These are phyloP conservation scores for Silurus meridionalis DNA, from an alignment of 2,113 vertebrate genomes.

Conservation along the genomic window DNA sequence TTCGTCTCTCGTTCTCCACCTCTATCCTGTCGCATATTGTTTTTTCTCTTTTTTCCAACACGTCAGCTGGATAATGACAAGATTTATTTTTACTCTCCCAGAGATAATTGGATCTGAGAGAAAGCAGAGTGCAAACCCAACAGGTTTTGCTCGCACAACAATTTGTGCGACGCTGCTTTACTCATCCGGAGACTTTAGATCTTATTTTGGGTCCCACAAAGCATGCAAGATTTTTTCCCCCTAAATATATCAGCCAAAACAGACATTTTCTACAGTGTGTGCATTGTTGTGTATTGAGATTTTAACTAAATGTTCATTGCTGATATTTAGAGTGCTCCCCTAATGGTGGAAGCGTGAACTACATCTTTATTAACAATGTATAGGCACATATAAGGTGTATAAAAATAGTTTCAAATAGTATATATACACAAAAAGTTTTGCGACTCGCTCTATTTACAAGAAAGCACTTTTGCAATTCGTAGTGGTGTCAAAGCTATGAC, in stretches of 20 bases:
- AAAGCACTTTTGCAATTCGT: too few species aligned
- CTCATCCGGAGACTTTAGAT: slow-evolving; percentile 11
- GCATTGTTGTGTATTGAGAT: slow-evolving; percentile 44
- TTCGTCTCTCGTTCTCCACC: not conserved
- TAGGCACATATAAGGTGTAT: not conserved
- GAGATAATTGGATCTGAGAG: slow-evolving; percentile 47
- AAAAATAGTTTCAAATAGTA: too few species aligned
- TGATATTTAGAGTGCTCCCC: not conserved
- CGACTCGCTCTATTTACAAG: too few species aligned
- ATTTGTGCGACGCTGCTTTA: slow-evolving; percentile 1
- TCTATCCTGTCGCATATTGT: slow-evolving; percentile 31
- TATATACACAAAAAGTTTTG: too few species aligned
- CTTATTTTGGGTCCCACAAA: not conserved
- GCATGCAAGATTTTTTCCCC: not conserved
- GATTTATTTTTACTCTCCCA: slow-evolving; percentile 39
- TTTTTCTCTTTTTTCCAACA: not conserved
- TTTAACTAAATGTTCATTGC: not conserved
- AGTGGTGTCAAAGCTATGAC: too few species aligned
- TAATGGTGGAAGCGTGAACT: slow-evolving; percentile 12
- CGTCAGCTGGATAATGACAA: slow-evolving; percentile 39
- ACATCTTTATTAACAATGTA: not conserved
- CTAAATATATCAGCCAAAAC: not conserved
- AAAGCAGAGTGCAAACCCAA: slow-evolving; percentile 44
- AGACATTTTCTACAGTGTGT: not conserved
- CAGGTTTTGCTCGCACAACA: slow-evolving; percentile 33